These are phyloP conservation scores for Himalopsyche tibetana DNA, from an alignment of 2,888 invertebrate genomes.

Conservation along the genomic window DNA sequence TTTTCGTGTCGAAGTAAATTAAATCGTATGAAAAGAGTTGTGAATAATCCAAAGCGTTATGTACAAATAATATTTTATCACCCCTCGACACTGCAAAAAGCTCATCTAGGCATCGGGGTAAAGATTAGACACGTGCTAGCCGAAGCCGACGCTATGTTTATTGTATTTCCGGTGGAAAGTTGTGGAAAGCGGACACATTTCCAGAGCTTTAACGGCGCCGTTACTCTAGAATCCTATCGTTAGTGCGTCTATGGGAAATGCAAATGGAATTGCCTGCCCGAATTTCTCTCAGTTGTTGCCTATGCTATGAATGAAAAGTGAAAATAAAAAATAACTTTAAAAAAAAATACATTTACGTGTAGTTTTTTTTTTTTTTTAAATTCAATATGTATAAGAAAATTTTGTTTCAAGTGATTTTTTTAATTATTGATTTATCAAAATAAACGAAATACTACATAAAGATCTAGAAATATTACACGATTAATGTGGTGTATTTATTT, in stretches of 20 bases:
- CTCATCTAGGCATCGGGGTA: constrained; percentile 54
- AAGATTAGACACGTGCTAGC: constrained; percentile 59
- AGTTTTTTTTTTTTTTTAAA: too few relatives aligned
- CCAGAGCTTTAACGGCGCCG: constrained; percentile 59
- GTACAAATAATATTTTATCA: too few relatives aligned
- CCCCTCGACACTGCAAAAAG: background rate
- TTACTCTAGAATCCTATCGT: constrained; percentile 56
- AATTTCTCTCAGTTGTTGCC: constrained; percentile 16
- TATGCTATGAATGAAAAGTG: constrained; percentile 7
- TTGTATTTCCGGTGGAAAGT: constrained; percentile 52
- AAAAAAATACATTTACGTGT: too few relatives aligned
- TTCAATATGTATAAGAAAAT: too few relatives aligned
- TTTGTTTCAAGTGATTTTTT: too few relatives aligned
- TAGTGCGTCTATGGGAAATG: constrained; percentile 59
- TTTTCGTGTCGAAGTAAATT: too few relatives aligned
- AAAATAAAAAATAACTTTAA: background rate
- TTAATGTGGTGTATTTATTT: too few relatives aligned
- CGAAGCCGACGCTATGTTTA: constrained; percentile 50
- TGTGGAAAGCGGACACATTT: constrained; percentile 61
- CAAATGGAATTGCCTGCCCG: constrained; percentile 55
- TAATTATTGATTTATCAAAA: too few relatives aligned
- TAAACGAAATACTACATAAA: too few relatives aligned
- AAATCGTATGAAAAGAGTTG: too few relatives aligned
- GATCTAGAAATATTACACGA: too few relatives aligned
- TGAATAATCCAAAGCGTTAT: too few relatives aligned